phyloP scores from a whole-genome alignment of 1,140 invertebrate genomes.

The Rhysida immarginata region DNA sequence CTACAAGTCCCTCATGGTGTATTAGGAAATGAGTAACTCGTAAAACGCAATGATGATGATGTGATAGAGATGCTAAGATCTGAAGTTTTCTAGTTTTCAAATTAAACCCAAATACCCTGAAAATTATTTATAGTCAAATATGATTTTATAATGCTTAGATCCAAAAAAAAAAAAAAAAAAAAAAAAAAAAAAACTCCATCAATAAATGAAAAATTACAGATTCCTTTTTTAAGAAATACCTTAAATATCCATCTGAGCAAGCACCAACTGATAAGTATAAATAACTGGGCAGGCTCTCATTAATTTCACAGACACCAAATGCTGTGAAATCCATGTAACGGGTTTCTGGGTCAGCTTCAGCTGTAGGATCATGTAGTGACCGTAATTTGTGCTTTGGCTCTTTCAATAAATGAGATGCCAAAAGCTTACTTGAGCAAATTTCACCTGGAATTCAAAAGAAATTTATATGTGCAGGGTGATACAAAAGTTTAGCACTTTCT shows the following conservation, averaged over 20 bases:
- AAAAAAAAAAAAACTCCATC: too few relatives aligned
- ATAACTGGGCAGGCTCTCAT: constrained; percentile 2
- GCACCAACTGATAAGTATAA: constrained; percentile 38
- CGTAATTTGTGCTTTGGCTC: constrained; percentile 21
- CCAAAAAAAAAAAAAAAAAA: too few relatives aligned
- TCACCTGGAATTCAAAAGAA: too few relatives aligned
- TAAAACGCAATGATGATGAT: constrained; percentile 27
- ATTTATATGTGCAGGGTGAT: too few relatives aligned
- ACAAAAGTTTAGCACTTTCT: too few relatives aligned
- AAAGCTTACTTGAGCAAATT: constrained; percentile 6
- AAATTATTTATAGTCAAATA: too few relatives aligned
- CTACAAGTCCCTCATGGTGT: background rate
- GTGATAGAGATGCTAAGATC: constrained; percentile 18
- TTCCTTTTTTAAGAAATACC: constrained; percentile 27
- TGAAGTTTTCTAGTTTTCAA: constrained; percentile 15
- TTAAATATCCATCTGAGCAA: constrained; percentile 52
- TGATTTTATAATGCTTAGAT: too few relatives aligned
- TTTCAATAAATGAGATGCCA: constrained; percentile 16
- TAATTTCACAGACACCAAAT: constrained; percentile 19
- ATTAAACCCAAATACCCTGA: constrained; percentile 25
- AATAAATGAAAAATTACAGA: too few relatives aligned
- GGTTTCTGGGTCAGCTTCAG: constrained; percentile 43
- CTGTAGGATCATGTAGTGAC: constrained; percentile 30
- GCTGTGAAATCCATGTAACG: constrained; percentile 47
- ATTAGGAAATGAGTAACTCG: constrained; percentile 18